Base-by-base conservation (phyloP, 1,140 invertebrate species). In the Aphelenchoides besseyi region DNA sequence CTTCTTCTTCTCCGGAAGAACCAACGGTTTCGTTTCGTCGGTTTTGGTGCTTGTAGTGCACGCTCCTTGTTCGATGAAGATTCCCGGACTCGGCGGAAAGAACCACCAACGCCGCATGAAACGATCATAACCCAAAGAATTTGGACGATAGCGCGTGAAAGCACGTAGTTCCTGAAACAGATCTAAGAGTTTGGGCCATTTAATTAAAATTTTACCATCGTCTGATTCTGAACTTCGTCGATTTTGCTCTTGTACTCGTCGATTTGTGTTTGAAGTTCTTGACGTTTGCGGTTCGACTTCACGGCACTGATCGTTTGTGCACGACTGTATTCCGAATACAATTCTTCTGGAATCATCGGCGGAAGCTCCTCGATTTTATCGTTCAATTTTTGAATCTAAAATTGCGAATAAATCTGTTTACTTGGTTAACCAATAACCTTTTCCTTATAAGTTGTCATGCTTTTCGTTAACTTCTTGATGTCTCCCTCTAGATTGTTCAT, bases 61-160 rank as follows among this genome's bases (percentile, higher is more conserved):
- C 5, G 55, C 55, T 8, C 55, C 55, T 33, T 59, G 55, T 33
- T 59, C 55, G 18, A 59, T 23, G 5, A 59, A 59, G 18, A 59
- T 5, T 28, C 55, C 55, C 5, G 55, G 26, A 5, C 5, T 29
- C 12, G 55, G 55, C 18, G 55, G 55, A 5, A 59, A 59, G 55
- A 59, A 59, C 55, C 55, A 59, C 5, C 18, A 59, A 33, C 55
- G 55, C 5, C 55, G 55, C 5, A 8, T 5, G 18, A 59, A 59
- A 28, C 55, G 55, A 33, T 59, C 55, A 23, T 29, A 28, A 8
- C 55, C 55, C 55, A 59, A 8, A 8, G 55, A 23, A 8, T 5
- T 59, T 12, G 55, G 5, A 8, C 55, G 5, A 23, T 8, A 59
- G 5, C 55, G 55, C 5, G 55, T 8, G 18, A 5, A 59, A 12